phyloP scores from a whole-genome alignment of 2,797 vertebrate genomes.

The Propithecus deckenii region DNA sequence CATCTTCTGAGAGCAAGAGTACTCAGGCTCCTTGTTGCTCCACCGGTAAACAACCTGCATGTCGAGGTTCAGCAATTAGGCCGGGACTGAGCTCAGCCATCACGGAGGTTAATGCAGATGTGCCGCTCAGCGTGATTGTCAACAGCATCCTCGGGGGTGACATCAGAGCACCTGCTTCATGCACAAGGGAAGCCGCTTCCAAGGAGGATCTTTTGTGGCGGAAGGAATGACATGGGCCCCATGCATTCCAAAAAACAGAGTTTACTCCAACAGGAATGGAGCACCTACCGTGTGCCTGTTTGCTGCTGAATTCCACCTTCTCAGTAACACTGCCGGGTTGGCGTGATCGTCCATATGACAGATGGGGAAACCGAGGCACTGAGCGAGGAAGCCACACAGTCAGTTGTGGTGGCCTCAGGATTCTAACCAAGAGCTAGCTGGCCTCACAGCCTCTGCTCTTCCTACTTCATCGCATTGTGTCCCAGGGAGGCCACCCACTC shows the following conservation, averaged over 20 bases:
- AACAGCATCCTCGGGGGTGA: rapidly evolving
- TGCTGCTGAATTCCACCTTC: not conserved
- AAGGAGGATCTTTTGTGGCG: not conserved
- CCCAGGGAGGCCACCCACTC: not conserved
- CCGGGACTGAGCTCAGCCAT: conserved; percentile 17
- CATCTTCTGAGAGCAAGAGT: conserved; percentile 69
- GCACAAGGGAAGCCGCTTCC: not conserved
- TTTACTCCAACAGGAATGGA: not conserved
- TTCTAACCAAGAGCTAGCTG: not conserved
- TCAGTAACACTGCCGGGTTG: not conserved
- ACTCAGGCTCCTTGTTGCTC: not conserved
- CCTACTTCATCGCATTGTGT: not conserved
- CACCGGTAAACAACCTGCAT: conserved; percentile 1
- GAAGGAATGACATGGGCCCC: not conserved
- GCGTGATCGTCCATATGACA: not conserved
- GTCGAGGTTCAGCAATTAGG: conserved; percentile 11
- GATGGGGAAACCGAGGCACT: not conserved
- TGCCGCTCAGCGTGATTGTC: not conserved
- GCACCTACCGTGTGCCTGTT: not conserved
- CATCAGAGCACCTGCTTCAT: not conserved
- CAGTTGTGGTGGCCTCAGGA: not conserved
- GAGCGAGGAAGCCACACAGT: not conserved
- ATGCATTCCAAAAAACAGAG: not conserved
- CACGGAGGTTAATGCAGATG: not conserved
- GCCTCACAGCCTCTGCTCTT: not conserved